Evolutionary conservation across 2,113 vertebrate genomes (phyloP), one percentile per base, ranked within the genome.

Genomic region (Daubentonia madagascariensis): DNA sequence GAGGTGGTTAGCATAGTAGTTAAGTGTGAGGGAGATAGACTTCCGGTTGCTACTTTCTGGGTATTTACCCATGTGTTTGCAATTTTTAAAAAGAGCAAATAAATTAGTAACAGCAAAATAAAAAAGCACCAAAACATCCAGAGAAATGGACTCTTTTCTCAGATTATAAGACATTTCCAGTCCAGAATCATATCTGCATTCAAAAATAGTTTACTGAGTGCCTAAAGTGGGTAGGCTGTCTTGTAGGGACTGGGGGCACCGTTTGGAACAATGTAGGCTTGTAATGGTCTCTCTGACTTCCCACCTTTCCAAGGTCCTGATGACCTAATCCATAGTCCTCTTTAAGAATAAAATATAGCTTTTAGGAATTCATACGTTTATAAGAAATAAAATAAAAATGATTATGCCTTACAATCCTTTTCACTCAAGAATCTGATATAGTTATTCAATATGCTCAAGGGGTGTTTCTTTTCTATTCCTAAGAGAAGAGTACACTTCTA

Each of bases 311-410:
- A 6, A 10, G 78, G 37, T 79, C 13, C 54, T 70, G 48, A 48
- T 23, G 23, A 65, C 61, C 18, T 85, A 50, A 61, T 68, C 59
- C 13, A 50, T 22, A 45, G 37, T 95, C 59, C 25, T 89, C 45
- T 52, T 91, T 52, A 94, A 59, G 57, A 92, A 70, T 85, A 85
- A 96, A 91, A 50, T 12, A 35, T 35, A 8, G 12, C 0, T 76
- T 67, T 96, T 61, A 85, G 86, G 8, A 94, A 75, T 85, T 89
- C 8, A 72, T 43, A 54, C 17, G 25, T 95, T 94, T 54, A 37
- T 57, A 86, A 54, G 23, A 80, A 63, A 72, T 35, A 65, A 86
- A 94, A 92, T 35, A 20, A 65, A 75, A 30, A 87, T 8, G 35
- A n/a, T 32, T 45, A 32, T 8, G 25, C 30, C 45, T 95, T 94